Evolutionary conservation across 1,140 invertebrate species (phyloP).

Genomic region (Mamestra configurata): DNA sequence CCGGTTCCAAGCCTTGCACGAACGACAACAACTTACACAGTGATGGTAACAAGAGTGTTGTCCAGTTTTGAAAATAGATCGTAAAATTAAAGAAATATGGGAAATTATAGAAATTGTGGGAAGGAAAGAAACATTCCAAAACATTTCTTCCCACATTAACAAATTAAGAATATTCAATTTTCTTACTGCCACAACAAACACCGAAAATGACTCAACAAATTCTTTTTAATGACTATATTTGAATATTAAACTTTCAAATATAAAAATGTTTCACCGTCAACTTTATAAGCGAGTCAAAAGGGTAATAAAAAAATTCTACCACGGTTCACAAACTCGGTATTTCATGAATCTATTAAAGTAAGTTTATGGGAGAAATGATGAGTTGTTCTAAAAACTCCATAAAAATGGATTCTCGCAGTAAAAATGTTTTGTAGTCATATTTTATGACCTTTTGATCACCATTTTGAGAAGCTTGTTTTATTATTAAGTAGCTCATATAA

Average conservation of each 20-base stretch:
- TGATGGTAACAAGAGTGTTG: no score
- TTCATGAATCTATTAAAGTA: slow-evolving; percentile 64
- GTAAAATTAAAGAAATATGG: no score
- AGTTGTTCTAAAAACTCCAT: slow-evolving; percentile 71
- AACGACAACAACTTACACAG: no score
- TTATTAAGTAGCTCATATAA: slow-evolving; percentile 41
- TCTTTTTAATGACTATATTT: slow-evolving; percentile 34
- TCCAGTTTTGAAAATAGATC: no score
- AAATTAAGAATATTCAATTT: no score
- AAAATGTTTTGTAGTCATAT: slow-evolving; percentile 69
- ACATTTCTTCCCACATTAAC: not conserved
- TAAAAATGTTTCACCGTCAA: slow-evolving; percentile 11
- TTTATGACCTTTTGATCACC: slow-evolving; percentile 67
- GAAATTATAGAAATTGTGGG: no score
- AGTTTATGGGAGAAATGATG: slow-evolving; percentile 73
- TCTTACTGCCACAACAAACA: slow-evolving; percentile 14
- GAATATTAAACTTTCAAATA: slow-evolving; percentile 31
- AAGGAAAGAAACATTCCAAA: no score
- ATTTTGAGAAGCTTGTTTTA: slow-evolving; percentile 54
- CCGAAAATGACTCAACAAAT: slow-evolving; percentile 15
- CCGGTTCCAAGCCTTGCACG: no score
- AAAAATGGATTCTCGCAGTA: slow-evolving; percentile 67
- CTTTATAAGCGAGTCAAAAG: slow-evolving; percentile 56
- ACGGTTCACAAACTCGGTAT: slow-evolving; percentile 36
- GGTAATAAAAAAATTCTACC: slow-evolving; percentile 56